Conservation (phyloP, 2,888 invertebrate species). For the Polietes domitor region DNA sequence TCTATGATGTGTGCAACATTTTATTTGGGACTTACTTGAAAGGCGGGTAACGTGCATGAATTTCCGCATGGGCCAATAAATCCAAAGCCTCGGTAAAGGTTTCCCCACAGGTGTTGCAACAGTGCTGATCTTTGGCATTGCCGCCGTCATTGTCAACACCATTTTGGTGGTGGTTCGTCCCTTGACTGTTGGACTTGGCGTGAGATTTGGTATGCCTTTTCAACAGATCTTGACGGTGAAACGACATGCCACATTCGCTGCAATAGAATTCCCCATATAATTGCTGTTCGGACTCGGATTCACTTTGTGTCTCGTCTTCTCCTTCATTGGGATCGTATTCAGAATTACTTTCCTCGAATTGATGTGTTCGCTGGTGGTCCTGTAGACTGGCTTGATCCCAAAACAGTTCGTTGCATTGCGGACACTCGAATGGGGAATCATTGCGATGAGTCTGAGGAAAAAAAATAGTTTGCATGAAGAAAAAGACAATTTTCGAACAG, state of each 20-base stretch:
- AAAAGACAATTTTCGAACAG: too few relatives aligned
- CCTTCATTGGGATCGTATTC: conserved; percentile 80
- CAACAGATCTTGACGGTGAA: conserved; percentile 89
- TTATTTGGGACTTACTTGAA: conserved; percentile 78
- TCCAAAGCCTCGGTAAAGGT: conserved; percentile 89
- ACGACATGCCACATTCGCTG: conserved; percentile 89
- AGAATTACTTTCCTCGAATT: conserved; percentile 82
- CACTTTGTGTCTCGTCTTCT: conserved; percentile 80
- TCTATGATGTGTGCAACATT: not conserved
- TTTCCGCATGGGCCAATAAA: conserved; percentile 89
- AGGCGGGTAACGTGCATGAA: conserved; percentile 85
- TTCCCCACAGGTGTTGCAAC: conserved; percentile 91
- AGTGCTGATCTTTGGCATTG: conserved; percentile 81
- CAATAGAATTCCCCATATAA: conserved; percentile 85
- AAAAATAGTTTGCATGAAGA: not conserved
- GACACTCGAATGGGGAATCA: conserved; percentile 90
- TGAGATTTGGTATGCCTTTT: conserved; percentile 85
- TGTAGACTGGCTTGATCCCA: conserved; percentile 85
- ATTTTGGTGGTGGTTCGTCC: not conserved
- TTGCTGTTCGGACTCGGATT: conserved; percentile 83
- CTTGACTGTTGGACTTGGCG: conserved; percentile 66
- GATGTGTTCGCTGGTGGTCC: conserved; percentile 84
- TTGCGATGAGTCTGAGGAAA: conserved; percentile 86
- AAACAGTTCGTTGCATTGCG: conserved; percentile 90
- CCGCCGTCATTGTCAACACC: conserved; percentile 71